Evolutionary conservation across 2,797 vertebrate genomes (phyloP), one percentile per base, ranked within the genome.

Genomic region (Gadopsis bispinosus): DNA sequence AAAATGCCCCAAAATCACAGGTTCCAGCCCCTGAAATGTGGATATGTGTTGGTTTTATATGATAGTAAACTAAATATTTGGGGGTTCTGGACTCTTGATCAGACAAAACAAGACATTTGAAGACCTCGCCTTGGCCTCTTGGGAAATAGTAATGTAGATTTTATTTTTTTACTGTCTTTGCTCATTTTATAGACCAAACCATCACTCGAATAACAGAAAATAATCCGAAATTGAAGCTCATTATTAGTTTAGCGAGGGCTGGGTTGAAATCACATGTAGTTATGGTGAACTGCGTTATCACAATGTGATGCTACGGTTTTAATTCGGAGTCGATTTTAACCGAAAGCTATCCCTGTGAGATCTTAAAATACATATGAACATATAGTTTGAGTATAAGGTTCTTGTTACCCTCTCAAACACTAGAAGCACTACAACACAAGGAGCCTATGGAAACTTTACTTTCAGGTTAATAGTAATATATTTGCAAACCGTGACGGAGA

Each of bases 401-500:
- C 2, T 7, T 47, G 33, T 8, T 7, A 8, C 4, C 17, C 59
- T 73, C 11, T 55, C n/a, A 51, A n/a, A 71, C 33, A 51, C 13
- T 22, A 0, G 1, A 48, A 35, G 31, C 35, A 62, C 26, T 26
- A 26, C 26, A 26, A 26, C 26, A 26, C 26, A 26, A 26, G 26
- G 33, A 41, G 63, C 31, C 51, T 13, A 39, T 77, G 61, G 54
- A 71, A 75, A 77, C 62, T 39, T 75, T 3, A 1, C 71, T 72
- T 66, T 78, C 41, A 43, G 50, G 71, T 82, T 65, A 56, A 48
- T 60, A 14, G 20, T 77, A 76, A 86, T 64, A 60, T 26, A 55
- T 84, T 60, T 84, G 50, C 69, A 59, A 75, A 48, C 39, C 14
- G 29, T 83, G 69, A 73, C 68, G 17, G 65, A 65, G 67, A 80